Evolutionary conservation across 53 echinoderm and acorn worm species (phyloP), one percentile per base, ranked within the genome.

Genomic region (Echinarachnius parma): DNA sequence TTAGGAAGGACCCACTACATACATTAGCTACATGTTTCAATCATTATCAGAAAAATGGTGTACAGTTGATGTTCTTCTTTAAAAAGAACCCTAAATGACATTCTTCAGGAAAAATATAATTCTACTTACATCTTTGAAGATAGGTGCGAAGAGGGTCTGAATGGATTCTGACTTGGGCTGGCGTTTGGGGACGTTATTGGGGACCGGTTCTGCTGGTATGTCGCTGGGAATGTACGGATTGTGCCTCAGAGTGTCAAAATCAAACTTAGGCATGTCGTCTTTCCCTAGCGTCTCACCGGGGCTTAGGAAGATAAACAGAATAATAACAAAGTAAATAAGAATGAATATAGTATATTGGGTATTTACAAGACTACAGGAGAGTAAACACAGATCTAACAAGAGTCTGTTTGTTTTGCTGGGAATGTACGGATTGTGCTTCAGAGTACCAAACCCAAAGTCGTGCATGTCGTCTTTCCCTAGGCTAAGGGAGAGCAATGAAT

Each of bases 101-200:
- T n/a, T n/a, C n/a, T n/a, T n/a, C n/a, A n/a, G n/a, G n/a, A n/a
- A n/a, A n/a, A n/a, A n/a, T n/a, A n/a, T n/a, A n/a, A n/a, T n/a
- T n/a, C n/a, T 48, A 60, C 83, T 78, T 84, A 94, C 95, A 31
- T 84, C 78, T 79, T 61, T 81, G 31, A 94, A 72, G 56, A 94
- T 21, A 39, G 95, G 95, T 48, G 68, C 84, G 46, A 94, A 74
- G 25, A 94, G 74, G 35, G 87, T 52, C 57, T 87, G 80, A 53
- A 94, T 77, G 26, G 78, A 72, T 29, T 87, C 90, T 9, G 94
- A 90, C 66, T 78, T 94, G 53, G 87, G 95, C 47, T 91, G 90
- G 39, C 80, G 74, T 59, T 62, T 63, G 16, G 83, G 62, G 48
- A 26, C 48, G 67, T 20, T 48, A n/a, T n/a, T n/a, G 27, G 66